Evolutionary conservation across 1,140 invertebrate genomes (phyloP), one percentile per base, ranked within the genome.

Genomic region (Nasonia vitripennis): DNA sequence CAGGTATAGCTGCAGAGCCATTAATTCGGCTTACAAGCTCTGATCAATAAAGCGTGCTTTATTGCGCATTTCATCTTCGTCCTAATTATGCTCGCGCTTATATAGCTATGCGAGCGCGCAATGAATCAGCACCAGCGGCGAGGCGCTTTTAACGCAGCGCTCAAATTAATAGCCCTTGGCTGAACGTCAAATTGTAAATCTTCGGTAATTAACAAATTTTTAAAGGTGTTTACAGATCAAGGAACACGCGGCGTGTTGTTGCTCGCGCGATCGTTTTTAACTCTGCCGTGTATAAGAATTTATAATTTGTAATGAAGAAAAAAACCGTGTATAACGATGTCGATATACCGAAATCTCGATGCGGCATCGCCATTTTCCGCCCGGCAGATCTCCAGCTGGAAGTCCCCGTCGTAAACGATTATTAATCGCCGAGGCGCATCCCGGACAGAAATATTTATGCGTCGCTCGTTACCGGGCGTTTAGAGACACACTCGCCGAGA

Each of bases 391-490:
- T 20, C 17, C 55, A 20, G 55, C 55, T 62, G 20, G 55, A n/a
- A 62, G n/a, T 7, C 27, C 11, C 41, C 10, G 7, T 45, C 31
- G 34, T 81, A 85, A 85, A 75, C 70, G 83, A 84, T 89, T 87
- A 89, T 90, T 89, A 90, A 90, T 88, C 81, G 86, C 78, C 62
- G 71, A 87, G 84, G 86, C 86, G 77, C 51, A 86, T 73, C 73
- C 75, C 75, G 83, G 89, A 89, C 89, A 89, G 82, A 88, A 89
- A 91, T 62, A 62, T 91, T 91, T 89, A 90, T 90, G 86, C 86
- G 78, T 45, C 80, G 81, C 89, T 91, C 90, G 90, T 91, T 91
- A 91, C 88, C 88, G 89, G 81, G n/a, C 90, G 88, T 91, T 91
- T 91, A 89, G 87, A 34, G 77, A 55, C 48, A 84, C 55, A 14